Evolutionary conservation across 2,797 vertebrate genomes (phyloP), one percentile per base, ranked within the genome.

Genomic region (Bufotes viridis): DNA sequence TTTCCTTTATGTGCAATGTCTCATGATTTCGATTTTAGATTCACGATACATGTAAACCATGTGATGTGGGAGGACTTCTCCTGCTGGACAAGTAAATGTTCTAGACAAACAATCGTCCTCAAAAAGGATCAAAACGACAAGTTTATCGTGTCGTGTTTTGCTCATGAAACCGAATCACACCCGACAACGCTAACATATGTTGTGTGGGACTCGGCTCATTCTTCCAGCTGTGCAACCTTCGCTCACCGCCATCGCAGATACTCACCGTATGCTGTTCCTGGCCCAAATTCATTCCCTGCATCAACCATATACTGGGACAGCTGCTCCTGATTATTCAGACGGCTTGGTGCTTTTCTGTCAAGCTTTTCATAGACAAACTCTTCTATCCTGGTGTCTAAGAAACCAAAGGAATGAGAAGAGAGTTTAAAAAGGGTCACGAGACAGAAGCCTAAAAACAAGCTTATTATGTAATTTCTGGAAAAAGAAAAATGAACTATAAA

Each of bases 331-430:
- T 99, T 99, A 95, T 98, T 99, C 94, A 97, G 91, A 78, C 98
- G 96, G 42, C 96, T 96, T 2, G 98, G 98, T 82, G 91, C 97
- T 96, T 99, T 99, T 92, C 98, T 98, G 90, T 99, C 98, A 94
- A 99, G 93, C 90, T 99, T 99, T 94, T 99, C 98, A 90, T 99
- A 99, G 65, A 99, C 94, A 95, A 99, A 98, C 92, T 99, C 98
- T 93, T 99, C 98, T 94, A 99, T 97, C 87, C 98, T 96, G 91
- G 97, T 96, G 95, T 99, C 98, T 99, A 93, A 24, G 89, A 94
- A 81, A 93, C 93, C 82, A 87, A 86, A 18, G 8, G 88, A 90
- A 24, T 63, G 20, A 76, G 53, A 88, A 78, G 9, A n/a, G 57
- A 60, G 29, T 58, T 58, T 24, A 42, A 0, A 74, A 72, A 67